These are phyloP conservation scores for Aurelia sp. DNA, from an alignment of 30 jellyfish, hydroid and myxozoan genomes.

Conservation along the genomic window DNA sequence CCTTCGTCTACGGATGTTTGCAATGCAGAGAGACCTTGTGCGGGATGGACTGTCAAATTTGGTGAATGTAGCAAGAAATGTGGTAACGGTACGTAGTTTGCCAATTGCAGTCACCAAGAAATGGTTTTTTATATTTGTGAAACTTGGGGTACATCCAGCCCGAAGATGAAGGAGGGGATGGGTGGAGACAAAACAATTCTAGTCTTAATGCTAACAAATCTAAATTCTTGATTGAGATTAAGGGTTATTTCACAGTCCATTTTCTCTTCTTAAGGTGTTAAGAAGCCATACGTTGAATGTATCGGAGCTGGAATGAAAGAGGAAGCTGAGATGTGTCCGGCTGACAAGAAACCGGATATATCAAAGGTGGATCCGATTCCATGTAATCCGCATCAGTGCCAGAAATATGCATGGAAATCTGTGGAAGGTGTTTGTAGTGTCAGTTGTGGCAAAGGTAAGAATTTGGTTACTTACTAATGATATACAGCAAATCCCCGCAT, in stretches of 20 bases:
- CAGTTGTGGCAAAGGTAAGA: conserved; percentile 69
- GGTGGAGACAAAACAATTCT: no score
- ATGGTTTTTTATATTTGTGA: no score
- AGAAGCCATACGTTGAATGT: conserved; percentile 27
- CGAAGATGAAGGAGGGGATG: no score
- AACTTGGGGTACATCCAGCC: no score
- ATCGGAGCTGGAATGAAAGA: conserved; percentile 17
- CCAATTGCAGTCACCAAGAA: no score
- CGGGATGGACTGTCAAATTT: conserved; percentile 72
- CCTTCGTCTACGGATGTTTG: conserved; percentile 64
- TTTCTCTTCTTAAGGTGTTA: conserved; percentile 19
- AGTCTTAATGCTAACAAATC: no score
- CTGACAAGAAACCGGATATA: conserved; percentile 66
- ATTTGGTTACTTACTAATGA: background rate
- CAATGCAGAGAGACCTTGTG: conserved; percentile 73
- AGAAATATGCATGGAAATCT: conserved; percentile 57
- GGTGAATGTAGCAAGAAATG: conserved; percentile 76
- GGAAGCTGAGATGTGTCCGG: conserved; percentile 49
- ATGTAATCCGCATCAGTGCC: conserved; percentile 67
- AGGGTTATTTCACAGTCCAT: no score
- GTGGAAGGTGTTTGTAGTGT: conserved; percentile 71
- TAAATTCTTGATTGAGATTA: no score
- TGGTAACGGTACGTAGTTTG: conserved; percentile 73
- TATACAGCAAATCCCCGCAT: no score
- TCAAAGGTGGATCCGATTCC: conserved; percentile 24